Base-by-base conservation (phyloP, 1,140 invertebrate genomes). In the Phthorimaea operculella region DNA sequence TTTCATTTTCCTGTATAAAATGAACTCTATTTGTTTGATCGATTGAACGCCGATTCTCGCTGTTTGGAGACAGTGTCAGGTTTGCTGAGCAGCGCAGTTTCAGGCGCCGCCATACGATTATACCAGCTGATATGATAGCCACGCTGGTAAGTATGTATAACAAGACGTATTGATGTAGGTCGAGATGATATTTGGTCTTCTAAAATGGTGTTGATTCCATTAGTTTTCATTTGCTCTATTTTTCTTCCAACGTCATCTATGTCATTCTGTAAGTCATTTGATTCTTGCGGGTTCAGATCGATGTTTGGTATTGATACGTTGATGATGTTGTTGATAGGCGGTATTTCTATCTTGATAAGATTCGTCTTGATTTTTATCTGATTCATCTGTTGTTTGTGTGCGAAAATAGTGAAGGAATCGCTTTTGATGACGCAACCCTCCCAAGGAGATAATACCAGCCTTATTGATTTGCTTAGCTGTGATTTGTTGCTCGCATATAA, bases 401-500 rank as follows among this genome's bases (percentile, higher is more conserved):
- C 7, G n/a, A 7, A 21, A 4, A 50, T 11, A 5, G 48, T 50
- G 21, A 50, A 18, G 21, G 9, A 5, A 6, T 28, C 48, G 7
- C 9, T 28, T 28, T 50, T 50, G 15, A 50, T 50, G 6, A 50
- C n/a, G 18, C 48, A 50, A 15, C 18, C 18, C 9, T 50, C 4
- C 6, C 21, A 21, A 4, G n/a, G 4, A 4, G 7, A 50, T 50
- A 18, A 50, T 50, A 50, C 48, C 48, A 8, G 6, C 14, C 5
- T 45, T 4, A 15, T 5, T 45, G 6, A 52, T 7, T 17, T 42
- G 33, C 4, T 52, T 1, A 7, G 34, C 34, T 36, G 51, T 15
- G 16, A 52, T 14, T 12, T 39, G 51, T 39, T 52, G 6, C n/a
- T 15, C 33, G 15, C 51, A 52, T 52, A 52, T 52, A 7, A 17